Evolutionary conservation across 2,888 invertebrate genomes (phyloP).

Genomic region (Trichopoda pennipes): DNA sequence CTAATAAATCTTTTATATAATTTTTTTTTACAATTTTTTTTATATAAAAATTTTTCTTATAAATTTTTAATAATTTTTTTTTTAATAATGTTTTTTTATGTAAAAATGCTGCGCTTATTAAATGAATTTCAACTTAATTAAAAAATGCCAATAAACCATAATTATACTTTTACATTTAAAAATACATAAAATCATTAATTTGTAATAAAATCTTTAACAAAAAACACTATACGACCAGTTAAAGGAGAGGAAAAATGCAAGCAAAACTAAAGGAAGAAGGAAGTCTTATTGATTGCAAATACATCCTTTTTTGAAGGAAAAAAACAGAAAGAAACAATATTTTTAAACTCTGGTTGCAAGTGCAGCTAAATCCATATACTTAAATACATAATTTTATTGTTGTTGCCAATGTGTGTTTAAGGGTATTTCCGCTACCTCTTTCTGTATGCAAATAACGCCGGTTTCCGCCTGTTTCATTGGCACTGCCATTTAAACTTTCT

Average conservation of each 20-base stretch:
- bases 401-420: background rate
- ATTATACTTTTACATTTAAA: background rate
- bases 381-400: slow-evolving; percentile 5
- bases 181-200: background rate
- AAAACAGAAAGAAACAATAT: background rate
- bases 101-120: no score
- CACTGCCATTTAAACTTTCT: background rate
- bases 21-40: no score
- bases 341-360: background rate
- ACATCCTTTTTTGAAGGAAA: background rate
- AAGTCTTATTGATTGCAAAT: slow-evolving; percentile 10
- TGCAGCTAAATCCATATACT: background rate
- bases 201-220: background rate
- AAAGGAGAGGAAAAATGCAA: background rate
- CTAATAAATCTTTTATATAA: no score
- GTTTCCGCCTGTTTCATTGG: background rate
- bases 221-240: background rate
- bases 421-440: background rate
- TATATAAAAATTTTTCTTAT: no score
- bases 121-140: no score
- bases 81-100: no score
- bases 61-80: no score
- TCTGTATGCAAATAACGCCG: slow-evolving; percentile 5
- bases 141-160: no score
- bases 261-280: background rate